Evolutionary conservation across 2,113 vertebrate genomes (phyloP).

Genomic region (Carassius gibelio): DNA sequence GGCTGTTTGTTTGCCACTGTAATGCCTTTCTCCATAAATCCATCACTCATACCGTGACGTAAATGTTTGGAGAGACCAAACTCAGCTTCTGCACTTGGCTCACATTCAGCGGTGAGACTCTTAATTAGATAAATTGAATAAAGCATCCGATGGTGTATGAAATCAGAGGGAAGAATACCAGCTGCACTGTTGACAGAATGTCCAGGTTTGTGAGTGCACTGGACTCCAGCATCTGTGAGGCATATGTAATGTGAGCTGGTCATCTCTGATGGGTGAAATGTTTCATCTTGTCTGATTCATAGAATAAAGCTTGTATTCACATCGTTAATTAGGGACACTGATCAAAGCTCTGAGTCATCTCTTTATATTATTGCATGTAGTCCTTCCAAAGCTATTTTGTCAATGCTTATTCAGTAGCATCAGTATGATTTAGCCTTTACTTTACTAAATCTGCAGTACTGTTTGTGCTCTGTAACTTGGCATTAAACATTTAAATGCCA

Average conservation of each 20-base stretch:
- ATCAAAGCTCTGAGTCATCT: constrained; percentile 10
- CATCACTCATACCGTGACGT: constrained; percentile 34
- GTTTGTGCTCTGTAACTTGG: not conserved
- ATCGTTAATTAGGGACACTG: not conserved
- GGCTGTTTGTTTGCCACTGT: constrained; percentile 35
- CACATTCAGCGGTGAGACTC: not conserved
- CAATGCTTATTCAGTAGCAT: constrained; percentile 6
- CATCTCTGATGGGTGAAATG: not conserved
- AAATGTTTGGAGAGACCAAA: constrained; percentile 5
- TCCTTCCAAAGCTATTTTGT: not conserved
- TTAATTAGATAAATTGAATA: constrained; percentile 22
- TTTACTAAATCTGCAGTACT: not conserved
- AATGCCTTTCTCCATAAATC: constrained; percentile 25
- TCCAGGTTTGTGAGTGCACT: not conserved
- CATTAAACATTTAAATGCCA: not conserved
- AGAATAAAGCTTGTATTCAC: not conserved
- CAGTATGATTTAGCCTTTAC: not conserved
- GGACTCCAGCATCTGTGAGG: not conserved
- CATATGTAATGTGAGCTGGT: not conserved
- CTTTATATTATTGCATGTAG: not conserved
- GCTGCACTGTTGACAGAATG: not conserved
- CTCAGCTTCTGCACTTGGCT: not conserved
- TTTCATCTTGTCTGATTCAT: not conserved
- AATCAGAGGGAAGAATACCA: not conserved
- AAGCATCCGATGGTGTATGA: not conserved